These are phyloP conservation scores for Drosophila prosaltans DNA, from an alignment of 1,140 invertebrate genomes.

Conservation along the genomic window DNA sequence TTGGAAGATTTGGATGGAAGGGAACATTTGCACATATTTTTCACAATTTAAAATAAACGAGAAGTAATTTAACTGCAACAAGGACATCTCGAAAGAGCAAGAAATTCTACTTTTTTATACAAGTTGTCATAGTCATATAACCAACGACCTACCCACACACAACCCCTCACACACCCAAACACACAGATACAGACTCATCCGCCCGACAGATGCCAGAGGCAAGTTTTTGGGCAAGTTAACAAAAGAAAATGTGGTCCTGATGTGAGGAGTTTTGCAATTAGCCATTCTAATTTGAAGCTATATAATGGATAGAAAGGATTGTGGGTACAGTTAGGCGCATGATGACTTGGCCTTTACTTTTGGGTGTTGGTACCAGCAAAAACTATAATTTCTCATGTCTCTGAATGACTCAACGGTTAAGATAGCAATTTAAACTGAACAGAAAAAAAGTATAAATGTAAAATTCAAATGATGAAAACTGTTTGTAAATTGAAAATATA, in stretches of 20 bases:
- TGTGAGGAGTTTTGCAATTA: conserved; percentile 66
- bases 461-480: neutral
- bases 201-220: conserved; percentile 30
- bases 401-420: neutral
- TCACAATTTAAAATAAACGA: conserved; percentile 80
- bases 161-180: conserved; percentile 29
- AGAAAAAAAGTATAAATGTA: neutral
- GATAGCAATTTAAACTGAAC: neutral
- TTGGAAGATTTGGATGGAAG: conserved; percentile 26
- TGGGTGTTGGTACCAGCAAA: neutral
- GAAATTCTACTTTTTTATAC: conserved; percentile 14
- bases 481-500: neutral
- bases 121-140: conserved; percentile 19
- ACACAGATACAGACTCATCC: neutral
- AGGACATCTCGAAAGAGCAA: conserved; percentile 16
- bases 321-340: neutral
- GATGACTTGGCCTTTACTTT: neutral
- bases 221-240: conserved; percentile 61
- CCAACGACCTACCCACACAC: conserved; percentile 40
- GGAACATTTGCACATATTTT: conserved; percentile 76
- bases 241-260: conserved; percentile 60
- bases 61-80: conserved; percentile 75
- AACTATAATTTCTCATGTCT: conserved; percentile 1
- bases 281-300: conserved; percentile 58
- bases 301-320: conserved; percentile 42